phyloP scores from a whole-genome alignment of 2,888 invertebrate species.

The Sminthurinus aureus region DNA sequence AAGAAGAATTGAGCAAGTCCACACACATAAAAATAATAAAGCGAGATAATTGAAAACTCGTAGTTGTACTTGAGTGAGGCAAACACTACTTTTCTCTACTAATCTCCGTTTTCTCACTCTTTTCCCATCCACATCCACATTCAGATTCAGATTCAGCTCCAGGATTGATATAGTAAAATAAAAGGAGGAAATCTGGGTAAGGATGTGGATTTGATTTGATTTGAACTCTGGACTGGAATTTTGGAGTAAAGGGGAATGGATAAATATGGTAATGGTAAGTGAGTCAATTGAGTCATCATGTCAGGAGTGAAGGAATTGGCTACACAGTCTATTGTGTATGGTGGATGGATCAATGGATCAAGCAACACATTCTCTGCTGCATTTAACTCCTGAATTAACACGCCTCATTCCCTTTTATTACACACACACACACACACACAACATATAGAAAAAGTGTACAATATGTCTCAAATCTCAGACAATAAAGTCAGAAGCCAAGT shows the following conservation, averaged over 20 bases:
- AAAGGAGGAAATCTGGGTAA: too few species aligned
- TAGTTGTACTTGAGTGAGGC: too few species aligned
- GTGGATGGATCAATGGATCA: background rate
- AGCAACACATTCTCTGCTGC: background rate
- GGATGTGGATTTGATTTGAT: background rate
- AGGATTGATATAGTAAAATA: too few species aligned
- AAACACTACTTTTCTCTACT: too few species aligned
- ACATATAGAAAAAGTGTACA: too few species aligned
- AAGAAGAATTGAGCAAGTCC: too few species aligned
- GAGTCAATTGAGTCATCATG: background rate
- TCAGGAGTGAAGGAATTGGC: background rate
- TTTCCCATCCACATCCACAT: too few species aligned
- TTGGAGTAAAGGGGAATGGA: background rate
- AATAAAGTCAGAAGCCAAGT: too few species aligned
- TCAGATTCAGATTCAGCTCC: too few species aligned
- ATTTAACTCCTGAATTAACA: background rate
- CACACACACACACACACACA: background rate
- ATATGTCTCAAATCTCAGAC: too few species aligned
- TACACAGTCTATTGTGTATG: background rate
- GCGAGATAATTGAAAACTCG: too few species aligned
- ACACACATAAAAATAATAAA: too few species aligned
- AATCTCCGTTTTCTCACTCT: background rate
- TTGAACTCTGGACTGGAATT: background rate
- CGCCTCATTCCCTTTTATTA: background rate
- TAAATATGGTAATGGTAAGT: background rate